phyloP scores from a whole-genome alignment of 2,113 vertebrate species.

The Steatornis caripensis region DNA sequence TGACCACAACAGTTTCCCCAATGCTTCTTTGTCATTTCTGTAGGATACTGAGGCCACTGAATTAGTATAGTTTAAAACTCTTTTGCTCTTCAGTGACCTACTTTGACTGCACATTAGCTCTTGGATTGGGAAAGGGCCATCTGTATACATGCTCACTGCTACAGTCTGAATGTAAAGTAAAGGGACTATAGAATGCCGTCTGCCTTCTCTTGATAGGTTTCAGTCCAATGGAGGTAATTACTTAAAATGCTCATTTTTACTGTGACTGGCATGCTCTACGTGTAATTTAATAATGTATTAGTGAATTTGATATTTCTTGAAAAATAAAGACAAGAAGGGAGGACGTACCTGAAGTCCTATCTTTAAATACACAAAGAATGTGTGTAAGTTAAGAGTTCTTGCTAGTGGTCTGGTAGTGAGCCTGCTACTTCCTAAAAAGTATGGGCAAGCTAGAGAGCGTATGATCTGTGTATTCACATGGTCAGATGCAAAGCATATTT shows the following conservation, averaged over 20 bases:
- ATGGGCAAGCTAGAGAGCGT: neutral
- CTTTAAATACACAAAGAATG: neutral
- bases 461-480: neutral
- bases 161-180: neutral
- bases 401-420: neutral
- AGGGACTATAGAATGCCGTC: neutral
- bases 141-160: neutral
- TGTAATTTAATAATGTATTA: neutral
- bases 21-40: neutral
- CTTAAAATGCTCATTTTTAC: neutral
- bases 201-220: neutral
- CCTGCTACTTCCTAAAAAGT: neutral
- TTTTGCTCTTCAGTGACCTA: slow-evolving; percentile 7
- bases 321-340: neutral
- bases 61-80: neutral
- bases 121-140: neutral
- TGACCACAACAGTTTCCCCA: neutral
- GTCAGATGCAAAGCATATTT: neutral
- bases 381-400: neutral
- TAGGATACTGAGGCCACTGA: neutral
- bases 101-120: neutral
- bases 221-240: neutral
- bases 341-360: neutral
- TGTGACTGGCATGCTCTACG: neutral
- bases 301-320: neutral